These are phyloP conservation scores for Rhinogobius similis DNA, from an alignment of 2,113 vertebrate genomes.

Conservation along the genomic window DNA sequence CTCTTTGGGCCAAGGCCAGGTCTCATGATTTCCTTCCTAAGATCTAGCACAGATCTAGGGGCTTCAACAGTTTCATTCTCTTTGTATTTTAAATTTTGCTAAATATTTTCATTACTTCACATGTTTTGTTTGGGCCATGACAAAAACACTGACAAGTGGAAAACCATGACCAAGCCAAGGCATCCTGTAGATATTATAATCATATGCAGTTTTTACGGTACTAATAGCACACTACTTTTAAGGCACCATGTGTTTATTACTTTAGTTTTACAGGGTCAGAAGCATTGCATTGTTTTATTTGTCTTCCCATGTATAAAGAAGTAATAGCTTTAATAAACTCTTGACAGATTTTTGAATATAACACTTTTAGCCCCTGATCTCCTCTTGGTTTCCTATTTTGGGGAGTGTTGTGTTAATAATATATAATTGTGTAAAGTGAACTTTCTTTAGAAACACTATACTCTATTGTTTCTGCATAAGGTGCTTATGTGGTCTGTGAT, in stretches of 20 bases:
- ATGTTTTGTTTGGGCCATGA: neutral
- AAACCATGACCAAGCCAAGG: neutral
- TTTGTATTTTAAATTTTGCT: neutral
- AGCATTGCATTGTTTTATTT: constrained; percentile 5
- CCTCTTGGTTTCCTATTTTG: neutral
- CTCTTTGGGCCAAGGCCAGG: constrained; percentile 92
- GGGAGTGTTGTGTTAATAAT: neutral
- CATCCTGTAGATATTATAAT: neutral
- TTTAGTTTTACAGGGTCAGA: constrained; percentile 6
- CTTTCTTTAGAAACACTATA: neutral
- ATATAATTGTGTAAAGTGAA: neutral
- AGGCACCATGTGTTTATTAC: constrained; percentile 3
- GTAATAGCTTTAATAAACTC: neutral
- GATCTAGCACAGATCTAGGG: neutral
- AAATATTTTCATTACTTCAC: neutral
- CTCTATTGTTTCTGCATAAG: neutral
- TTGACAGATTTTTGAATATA: constrained; percentile 6
- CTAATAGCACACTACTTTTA: neutral
- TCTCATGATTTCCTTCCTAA: constrained; percentile 43
- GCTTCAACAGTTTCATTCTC: no score
- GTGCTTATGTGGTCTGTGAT: constrained; percentile 23
- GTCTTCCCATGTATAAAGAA: neutral
- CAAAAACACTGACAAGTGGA: neutral
- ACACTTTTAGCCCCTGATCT: neutral
- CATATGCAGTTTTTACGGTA: neutral